phyloP scores from a whole-genome alignment of 2,888 invertebrate genomes.

The Tanypteryx hageni region DNA sequence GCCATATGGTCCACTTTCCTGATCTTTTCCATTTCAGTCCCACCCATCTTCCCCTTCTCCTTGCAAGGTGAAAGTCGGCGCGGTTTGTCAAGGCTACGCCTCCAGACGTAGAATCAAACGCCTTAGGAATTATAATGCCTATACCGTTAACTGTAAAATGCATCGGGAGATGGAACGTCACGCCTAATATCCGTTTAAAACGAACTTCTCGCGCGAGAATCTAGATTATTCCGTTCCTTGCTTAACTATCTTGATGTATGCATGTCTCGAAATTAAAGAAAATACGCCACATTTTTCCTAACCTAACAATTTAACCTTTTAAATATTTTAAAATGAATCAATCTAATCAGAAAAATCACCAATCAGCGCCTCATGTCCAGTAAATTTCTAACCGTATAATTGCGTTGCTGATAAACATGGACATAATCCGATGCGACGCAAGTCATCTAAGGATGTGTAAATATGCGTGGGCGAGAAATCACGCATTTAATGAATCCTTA shows the following conservation, averaged over 20 bases:
- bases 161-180: background rate
- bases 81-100: constrained; percentile 54
- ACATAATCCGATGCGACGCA: no score
- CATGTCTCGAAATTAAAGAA: background rate
- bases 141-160: constrained; percentile 32
- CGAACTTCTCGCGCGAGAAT: background rate
- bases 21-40: background rate
- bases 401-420: no score
- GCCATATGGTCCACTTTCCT: constrained; percentile 49
- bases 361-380: no score
- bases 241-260: background rate
- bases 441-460: background rate
- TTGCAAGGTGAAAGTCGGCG: constrained; percentile 49
- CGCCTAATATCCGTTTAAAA: background rate
- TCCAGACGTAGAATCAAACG: constrained; percentile 23
- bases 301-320: background rate
- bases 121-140: constrained; percentile 31
- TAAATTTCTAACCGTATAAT: no score
- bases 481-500: background rate
- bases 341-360: background rate
- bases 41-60: constrained; percentile 34
- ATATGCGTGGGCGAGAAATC: background rate
- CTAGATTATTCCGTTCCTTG: background rate
- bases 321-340: background rate
- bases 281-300: background rate